phyloP scores from a whole-genome alignment of 2,113 vertebrate species.

The Plestiodon gilberti region DNA sequence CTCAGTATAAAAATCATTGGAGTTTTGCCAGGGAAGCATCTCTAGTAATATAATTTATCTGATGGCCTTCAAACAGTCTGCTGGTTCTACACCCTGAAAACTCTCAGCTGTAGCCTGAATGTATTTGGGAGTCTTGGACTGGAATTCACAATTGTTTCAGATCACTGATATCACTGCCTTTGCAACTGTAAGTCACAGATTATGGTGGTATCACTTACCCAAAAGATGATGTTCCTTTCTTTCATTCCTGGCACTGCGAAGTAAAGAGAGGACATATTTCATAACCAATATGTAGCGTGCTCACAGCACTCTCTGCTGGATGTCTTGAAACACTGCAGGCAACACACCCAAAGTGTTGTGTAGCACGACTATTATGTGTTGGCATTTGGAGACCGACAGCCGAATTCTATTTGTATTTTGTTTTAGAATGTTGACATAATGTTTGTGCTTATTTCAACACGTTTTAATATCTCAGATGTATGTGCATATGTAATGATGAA shows the following conservation, averaged over 20 bases:
- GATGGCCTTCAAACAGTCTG: constrained; percentile 30
- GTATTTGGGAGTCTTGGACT: neutral
- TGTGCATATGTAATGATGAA: neutral
- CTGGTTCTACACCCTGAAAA: constrained; percentile 25
- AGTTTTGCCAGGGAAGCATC: constrained; percentile 7
- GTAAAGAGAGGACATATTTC: neutral
- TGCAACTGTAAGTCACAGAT: neutral
- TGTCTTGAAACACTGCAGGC: neutral
- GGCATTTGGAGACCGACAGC: neutral
- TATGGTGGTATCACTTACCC: neutral
- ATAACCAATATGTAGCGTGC: constrained; percentile 17
- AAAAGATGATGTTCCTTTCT: neutral
- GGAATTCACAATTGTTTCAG: neutral
- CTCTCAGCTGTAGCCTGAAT: neutral
- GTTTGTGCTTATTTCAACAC: neutral
- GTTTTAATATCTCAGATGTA: neutral
- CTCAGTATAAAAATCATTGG: constrained; percentile 6
- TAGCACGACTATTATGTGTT: neutral
- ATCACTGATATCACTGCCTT: constrained; percentile 3
- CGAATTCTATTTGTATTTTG: neutral
- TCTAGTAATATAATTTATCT: neutral
- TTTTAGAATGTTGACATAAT: neutral
- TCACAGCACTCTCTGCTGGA: constrained; percentile 73
- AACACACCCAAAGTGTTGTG: neutral
- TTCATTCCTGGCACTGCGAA: neutral